Base-by-base conservation (phyloP, 2,888 invertebrate genomes). In the Cerceris rybyensis region DNA sequence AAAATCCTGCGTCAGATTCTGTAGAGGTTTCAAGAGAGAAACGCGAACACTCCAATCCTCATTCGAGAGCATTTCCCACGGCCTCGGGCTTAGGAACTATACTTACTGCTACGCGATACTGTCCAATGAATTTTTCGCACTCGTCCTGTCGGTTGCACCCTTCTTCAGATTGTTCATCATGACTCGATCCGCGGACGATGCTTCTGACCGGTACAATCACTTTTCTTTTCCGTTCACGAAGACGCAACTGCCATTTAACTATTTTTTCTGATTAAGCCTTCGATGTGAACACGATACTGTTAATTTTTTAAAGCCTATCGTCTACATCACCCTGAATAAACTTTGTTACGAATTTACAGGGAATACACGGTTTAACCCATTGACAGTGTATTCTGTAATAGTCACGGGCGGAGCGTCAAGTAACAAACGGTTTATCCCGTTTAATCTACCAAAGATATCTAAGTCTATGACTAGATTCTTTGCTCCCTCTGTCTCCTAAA, bases 1-100 rank as follows among this genome's bases (percentile, higher is more conserved):
- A 46, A 46, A 11, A 11, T 46, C 46, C 46, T 52, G 13, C 8
- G 39, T 13, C 17, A 28, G 57, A 7, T 17, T 28, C 42, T 17
- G 14, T 57, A 7, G 7, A 9, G 39, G 28, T 2, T 8, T 16
- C 6, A 57, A 17, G 46, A 52, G n/a, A 1, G 14, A 52, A n/a
- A 9, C 7, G 17, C 50, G 55, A 64, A 41, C 5, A 7, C 7
- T 49, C 52, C 52, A 16, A 50, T 28, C 16, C 11, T 46, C 41
- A 43, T 61, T 66, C 75, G 70, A 70, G 75, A 68, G 55, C 42
- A n/a, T 58, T 50, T 50, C 57, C 50, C 70, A 42, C 41, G 42
- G 66, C 42, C 66, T 55, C 55, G 75, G 77, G 75, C 86, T 86
- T 91, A 91, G 89, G 90, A 90, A 90, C 91, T 90, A 91, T 90